Percentiles rank a stretch among this genome's conserved stretches.
phyloP scores from a whole-genome alignment of 2,888 invertebrate genomes.

The Phrixothrix hirtus region DNA sequence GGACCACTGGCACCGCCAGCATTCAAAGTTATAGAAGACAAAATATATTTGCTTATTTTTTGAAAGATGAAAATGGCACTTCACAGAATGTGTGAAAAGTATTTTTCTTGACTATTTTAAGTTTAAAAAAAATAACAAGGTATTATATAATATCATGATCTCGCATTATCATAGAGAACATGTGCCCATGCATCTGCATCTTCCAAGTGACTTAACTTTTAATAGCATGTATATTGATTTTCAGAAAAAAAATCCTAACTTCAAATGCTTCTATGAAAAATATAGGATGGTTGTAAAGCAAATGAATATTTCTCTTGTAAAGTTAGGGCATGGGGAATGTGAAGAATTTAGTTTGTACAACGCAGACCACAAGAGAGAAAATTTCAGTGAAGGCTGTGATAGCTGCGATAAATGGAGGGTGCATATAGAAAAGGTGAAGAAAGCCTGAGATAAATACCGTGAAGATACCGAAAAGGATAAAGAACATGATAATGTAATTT shows the following conservation, averaged over 20 bases:
- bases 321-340: no score
- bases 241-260: no score
- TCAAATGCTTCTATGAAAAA: no score
- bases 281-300: no score
- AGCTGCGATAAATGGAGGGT: slow-evolving; percentile 16
- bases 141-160: slow-evolving; percentile 1
- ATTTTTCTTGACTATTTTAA: slow-evolving; percentile 7
- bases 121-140: not conserved
- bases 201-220: no score
- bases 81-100: slow-evolving; percentile 6
- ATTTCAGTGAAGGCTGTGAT: slow-evolving; percentile 14
- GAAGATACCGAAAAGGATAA: slow-evolving; percentile 7
- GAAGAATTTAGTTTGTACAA: no score
- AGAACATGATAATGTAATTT: slow-evolving; percentile 12
- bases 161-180: slow-evolving; percentile 8
- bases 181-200: no score
- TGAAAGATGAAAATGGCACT: slow-evolving; percentile 1
- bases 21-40: no score
- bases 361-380: slow-evolving; percentile 9
- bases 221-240: no score
- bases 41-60: no score
- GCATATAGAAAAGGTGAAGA: slow-evolving; percentile 15
- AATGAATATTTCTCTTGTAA: no score
- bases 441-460: slow-evolving; percentile 13
- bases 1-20: no score